These are phyloP conservation scores for Apodemus sylvaticus DNA, from an alignment of 2,113 vertebrate genomes.

Conservation along the genomic window DNA sequence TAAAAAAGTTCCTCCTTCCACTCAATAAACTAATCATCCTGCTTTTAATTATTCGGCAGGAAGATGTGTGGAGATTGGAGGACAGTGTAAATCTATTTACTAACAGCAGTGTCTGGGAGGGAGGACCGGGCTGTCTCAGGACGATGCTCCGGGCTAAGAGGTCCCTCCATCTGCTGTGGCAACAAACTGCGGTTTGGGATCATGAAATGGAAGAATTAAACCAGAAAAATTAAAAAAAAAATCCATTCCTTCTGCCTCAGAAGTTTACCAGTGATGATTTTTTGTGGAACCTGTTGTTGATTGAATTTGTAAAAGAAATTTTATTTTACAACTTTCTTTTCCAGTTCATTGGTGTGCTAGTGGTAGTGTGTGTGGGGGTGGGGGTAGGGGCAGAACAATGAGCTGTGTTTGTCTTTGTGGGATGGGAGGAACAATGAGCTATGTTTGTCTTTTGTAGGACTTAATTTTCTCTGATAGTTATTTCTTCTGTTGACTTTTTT, in stretches of 20 bases:
- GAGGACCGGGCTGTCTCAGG: slow-evolving; percentile 88
- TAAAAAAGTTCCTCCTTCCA: slow-evolving; percentile 98
- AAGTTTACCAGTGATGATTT: slow-evolving; percentile 72
- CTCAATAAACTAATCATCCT: slow-evolving; percentile 99
- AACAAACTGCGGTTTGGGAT: slow-evolving; percentile 81
- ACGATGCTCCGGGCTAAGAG: slow-evolving; percentile 87
- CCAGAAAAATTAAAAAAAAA: slow-evolving; percentile 58
- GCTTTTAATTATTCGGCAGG: slow-evolving; percentile 99
- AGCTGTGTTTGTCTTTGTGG: neutral
- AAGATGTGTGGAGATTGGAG: slow-evolving; percentile 96
- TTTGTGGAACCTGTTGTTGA: neutral
- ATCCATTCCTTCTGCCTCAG: slow-evolving; percentile 58
- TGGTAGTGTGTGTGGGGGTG: too few relatives aligned
- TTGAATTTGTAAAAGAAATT: slow-evolving; percentile 62
- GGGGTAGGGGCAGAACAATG: neutral
- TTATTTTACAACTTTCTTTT: neutral
- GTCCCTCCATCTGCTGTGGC: slow-evolving; percentile 90
- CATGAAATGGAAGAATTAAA: slow-evolving; percentile 62
- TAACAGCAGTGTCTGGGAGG: slow-evolving; percentile 93
- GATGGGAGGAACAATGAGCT: neutral
- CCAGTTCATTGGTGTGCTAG: neutral
- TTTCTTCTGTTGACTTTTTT: neutral
- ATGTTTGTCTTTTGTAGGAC: neutral
- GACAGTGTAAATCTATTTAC: slow-evolving; percentile 98
- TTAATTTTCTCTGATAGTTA: neutral